Evolutionary conservation across 2,888 invertebrate genomes (phyloP), one percentile per base, ranked within the genome.

Genomic region (Caenorhabditis auriculariae): DNA sequence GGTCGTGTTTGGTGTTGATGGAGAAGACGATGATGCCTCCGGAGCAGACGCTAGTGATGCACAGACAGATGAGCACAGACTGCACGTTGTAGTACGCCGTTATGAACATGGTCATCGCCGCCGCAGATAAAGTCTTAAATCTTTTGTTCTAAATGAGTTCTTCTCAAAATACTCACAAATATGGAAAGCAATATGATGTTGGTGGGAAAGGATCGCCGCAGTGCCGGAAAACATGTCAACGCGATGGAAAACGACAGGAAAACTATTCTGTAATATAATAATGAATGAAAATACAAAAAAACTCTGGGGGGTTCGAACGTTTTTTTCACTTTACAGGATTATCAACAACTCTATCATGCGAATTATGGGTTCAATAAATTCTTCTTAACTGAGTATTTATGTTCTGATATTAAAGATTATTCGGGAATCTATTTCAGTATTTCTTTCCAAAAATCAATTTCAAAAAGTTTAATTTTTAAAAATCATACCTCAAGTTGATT

Each of bases 211-310:
- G 79, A 77, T 39, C 84, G 75, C 46, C 85, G 76, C 54, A 82
- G 59, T 78, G 82, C 61, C 69, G 77, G 57, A 67, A 84, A 82
- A 74, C 85, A 85, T 28, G 83, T 78, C 60, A 85, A 74, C 9
- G 81, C 80, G 37, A 85, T 77, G 69, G 85, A 85, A 15, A 83
- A 82, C 41, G 83, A 83, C 39, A 85, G 59, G 76, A 85, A 85
- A 5, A 62, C 64, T 3, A 66, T 55, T 32, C 64, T 66, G 64
- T 44, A 68, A 53, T 9, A 12, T 51, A 35, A 35, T 35, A n/a
- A 15, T 35, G 12, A 35, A 35, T 15, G 12, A 35, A 35, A 15
- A 35, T 35, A 35, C 35, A 35, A n/a, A 15, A n/a, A 35, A 12
- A 35, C n/a, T 15, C 35, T 15, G n/a, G n/a, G 12, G 35, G 12